These are phyloP conservation scores for Planiliza haematocheilus DNA, from an alignment of 2,113 vertebrate species.

Conservation along the genomic window DNA sequence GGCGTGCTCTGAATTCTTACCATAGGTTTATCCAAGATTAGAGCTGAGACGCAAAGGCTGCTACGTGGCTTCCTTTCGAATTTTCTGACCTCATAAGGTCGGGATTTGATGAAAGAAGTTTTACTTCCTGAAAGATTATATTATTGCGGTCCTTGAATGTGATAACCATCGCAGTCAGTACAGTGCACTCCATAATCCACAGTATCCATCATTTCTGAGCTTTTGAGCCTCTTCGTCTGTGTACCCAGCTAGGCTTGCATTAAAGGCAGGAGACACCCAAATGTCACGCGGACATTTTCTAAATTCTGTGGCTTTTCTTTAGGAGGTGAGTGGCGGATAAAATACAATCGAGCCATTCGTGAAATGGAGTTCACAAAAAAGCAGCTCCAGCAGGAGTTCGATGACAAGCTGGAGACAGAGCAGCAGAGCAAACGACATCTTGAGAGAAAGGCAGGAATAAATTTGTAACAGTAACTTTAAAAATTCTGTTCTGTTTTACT, in stretches of 20 bases:
- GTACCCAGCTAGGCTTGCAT: conserved; percentile 29
- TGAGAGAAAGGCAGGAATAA: conserved; percentile 88
- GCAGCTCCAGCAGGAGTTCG: conserved; percentile 94
- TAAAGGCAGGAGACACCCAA: conserved; percentile 55
- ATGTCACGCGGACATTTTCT: conserved; percentile 59
- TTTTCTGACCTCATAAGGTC: conserved; percentile 43
- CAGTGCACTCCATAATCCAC: conserved; percentile 57
- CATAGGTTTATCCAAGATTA: conserved; percentile 74
- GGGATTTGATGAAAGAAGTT: conserved; percentile 66
- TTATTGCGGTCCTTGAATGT: conserved; percentile 55
- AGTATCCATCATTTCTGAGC: conserved; percentile 59
- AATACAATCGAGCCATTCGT: conserved; percentile 92
- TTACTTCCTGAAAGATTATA: conserved; percentile 61
- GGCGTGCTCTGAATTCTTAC: conserved; percentile 64
- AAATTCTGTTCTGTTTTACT: background rate
- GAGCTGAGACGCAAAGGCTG: conserved; percentile 44
- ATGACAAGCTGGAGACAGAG: conserved; percentile 96
- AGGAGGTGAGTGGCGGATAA: conserved; percentile 96
- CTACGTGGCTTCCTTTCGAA: conserved; percentile 52
- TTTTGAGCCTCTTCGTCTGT: conserved; percentile 53
- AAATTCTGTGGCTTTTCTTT: conserved; percentile 43
- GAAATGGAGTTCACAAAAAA: conserved; percentile 97
- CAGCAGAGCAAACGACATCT: conserved; percentile 94
- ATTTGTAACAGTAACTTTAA: background rate
- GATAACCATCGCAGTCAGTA: conserved; percentile 47